A percentile compares a stretch with the other conserved stretches of the same genome.
These are phyloP conservation scores for Limenitis camilla DNA, from an alignment of 2,888 invertebrate genomes.

Conservation along the genomic window DNA sequence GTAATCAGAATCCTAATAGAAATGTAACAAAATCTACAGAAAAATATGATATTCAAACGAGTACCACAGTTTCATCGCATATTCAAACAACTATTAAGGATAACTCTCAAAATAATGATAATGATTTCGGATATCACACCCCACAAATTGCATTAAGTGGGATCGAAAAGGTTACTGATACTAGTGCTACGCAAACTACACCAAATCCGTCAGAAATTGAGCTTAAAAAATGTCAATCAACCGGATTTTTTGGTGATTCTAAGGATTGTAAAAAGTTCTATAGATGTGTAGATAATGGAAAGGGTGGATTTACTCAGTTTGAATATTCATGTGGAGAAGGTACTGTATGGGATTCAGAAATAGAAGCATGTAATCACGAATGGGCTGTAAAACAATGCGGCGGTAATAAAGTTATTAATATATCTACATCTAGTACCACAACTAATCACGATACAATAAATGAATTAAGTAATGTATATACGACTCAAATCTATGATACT, in stretches of 20 bases:
- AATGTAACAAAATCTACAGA: slow-evolving; percentile 13
- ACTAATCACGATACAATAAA: too few relatives aligned
- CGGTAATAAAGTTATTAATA: too few relatives aligned
- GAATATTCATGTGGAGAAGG: slow-evolving; percentile 75
- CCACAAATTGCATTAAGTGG: slow-evolving; percentile 14
- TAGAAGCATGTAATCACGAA: slow-evolving; percentile 74
- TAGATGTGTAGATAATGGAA: slow-evolving; percentile 75
- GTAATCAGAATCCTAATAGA: slow-evolving; percentile 15
- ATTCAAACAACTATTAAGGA: slow-evolving; percentile 22
- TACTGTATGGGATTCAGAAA: slow-evolving; percentile 75
- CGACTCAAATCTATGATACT: too few relatives aligned
- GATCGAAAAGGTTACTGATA: background rate
- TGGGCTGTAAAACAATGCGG: slow-evolving; percentile 56
- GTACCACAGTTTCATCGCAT: slow-evolving; percentile 18
- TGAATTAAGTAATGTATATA: too few relatives aligned
- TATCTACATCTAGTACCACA: too few relatives aligned
- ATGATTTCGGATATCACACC: slow-evolving; percentile 26
- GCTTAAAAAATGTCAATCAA: slow-evolving; percentile 13
- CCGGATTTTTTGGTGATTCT: slow-evolving; percentile 22
- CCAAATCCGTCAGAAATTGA: background rate
- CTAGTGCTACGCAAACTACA: slow-evolving; percentile 12
- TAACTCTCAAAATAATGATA: slow-evolving; percentile 14
- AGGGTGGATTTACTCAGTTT: slow-evolving; percentile 62
- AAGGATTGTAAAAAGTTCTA: slow-evolving; percentile 77
- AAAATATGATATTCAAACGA: slow-evolving; percentile 7